Evolutionary conservation across 2,797 vertebrate genomes (phyloP), one percentile per base, ranked within the genome.

Genomic region (Chelidonichthys spinosus): DNA sequence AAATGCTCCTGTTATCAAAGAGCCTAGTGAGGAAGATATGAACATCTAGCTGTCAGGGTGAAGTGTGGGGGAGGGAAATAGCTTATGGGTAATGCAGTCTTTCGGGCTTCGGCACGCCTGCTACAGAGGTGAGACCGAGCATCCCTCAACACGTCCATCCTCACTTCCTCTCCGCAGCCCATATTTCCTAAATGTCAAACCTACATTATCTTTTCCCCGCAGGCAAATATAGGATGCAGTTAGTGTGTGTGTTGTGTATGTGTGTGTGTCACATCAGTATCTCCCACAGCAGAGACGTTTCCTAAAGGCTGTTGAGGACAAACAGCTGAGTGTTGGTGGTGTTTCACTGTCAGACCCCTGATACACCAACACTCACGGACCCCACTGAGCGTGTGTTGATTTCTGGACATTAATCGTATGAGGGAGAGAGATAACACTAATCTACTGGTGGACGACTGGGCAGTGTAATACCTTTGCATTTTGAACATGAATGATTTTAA

Each of bases 121-220:
- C 66, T 65, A 36, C n/a, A 61, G 55, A 65, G 55, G 54, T 62
- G 50, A 79, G 47, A 70, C 53, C 43, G 65, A 53, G 49, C 69
- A 69, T 69, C 62, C 52, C 67, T 49, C 59, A 18, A 42, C 50
- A 14, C 49, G n/a, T 37, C 55, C 56, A 6, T 59, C 7, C 52
- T 78, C 77, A 43, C 25, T 43, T 72, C 50, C 37, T 64, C 42
- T 64, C 33, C 25, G 49, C 53, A 50, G n/a, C 35, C 52, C 40
- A 44, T 75, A 53, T 78, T 80, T 88, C 76, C 46, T 65, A 90
- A 90, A 90, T 90, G 84, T 87, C 85, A 84, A 40, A 36, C 61
- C 17, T 47, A 49, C 59, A 72, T 74, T 79, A 87, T 85, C 78
- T 75, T 40, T 1, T 47, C 46, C 46, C 69, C 55, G 60, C 77